These are phyloP conservation scores for Drosophila quinaria DNA, from an alignment of 2,888 invertebrate genomes.

Conservation along the genomic window DNA sequence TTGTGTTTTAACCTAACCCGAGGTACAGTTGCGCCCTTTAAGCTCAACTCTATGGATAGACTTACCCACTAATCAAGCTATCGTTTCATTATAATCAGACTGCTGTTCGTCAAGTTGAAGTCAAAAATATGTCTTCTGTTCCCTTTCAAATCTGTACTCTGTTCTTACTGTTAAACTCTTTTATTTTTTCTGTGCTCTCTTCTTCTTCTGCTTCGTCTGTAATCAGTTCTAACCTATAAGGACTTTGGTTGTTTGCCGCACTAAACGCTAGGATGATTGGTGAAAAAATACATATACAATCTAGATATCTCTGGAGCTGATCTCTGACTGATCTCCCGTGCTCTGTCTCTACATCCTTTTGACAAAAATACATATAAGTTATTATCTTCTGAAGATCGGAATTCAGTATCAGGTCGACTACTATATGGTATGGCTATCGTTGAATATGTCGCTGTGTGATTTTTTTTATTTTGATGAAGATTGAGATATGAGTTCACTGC, in stretches of 20 bases:
- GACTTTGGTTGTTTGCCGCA: slow-evolving; percentile 81
- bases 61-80: slow-evolving; percentile 61
- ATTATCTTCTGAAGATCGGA: slow-evolving; percentile 20
- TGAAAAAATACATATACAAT: slow-evolving; percentile 74
- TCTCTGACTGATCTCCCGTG: slow-evolving; percentile 14
- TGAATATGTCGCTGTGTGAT: slow-evolving; percentile 61
- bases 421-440: slow-evolving; percentile 67
- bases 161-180: slow-evolving; percentile 6
- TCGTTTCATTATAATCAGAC: slow-evolving; percentile 58
- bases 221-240: slow-evolving; percentile 72
- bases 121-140: slow-evolving; percentile 54
- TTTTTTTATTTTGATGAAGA: slow-evolving; percentile 50
- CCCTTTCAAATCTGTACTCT: slow-evolving; percentile 14
- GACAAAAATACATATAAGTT: slow-evolving; percentile 49
- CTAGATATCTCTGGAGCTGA: slow-evolving; percentile 45
- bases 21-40: slow-evolving; percentile 45
- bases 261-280: slow-evolving; percentile 78
- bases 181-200: slow-evolving; percentile 11
- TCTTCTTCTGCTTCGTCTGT: not conserved
- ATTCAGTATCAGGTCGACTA: slow-evolving; percentile 52
- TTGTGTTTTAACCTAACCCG: slow-evolving; percentile 32
- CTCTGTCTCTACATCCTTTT: slow-evolving; percentile 14
- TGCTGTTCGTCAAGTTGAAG: slow-evolving; percentile 52
- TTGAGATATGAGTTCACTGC: slow-evolving; percentile 61
- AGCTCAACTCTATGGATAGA: slow-evolving; percentile 49